Evolutionary conservation across 2,888 invertebrate genomes (phyloP).

Genomic region (Scaptomyza polygonia): DNA sequence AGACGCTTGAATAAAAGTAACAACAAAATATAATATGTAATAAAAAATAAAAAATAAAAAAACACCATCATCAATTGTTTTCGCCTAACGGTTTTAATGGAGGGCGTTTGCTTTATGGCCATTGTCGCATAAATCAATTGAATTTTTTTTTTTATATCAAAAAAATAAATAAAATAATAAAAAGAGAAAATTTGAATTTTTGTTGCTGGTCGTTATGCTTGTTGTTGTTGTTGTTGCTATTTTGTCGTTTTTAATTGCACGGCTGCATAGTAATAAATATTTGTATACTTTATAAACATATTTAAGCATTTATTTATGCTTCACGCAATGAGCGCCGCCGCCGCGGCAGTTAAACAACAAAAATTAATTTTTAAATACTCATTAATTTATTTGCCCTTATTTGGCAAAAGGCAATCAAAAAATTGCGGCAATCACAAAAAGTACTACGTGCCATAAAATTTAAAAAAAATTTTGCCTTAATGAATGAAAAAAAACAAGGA

Average conservation of each 20-base stretch:
- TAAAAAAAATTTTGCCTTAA: too few species aligned
- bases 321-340: constrained; percentile 23
- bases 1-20: not conserved
- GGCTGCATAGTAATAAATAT: constrained; percentile 60
- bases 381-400: constrained; percentile 22
- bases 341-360: constrained; percentile 28
- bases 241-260: constrained; percentile 61
- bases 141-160: constrained; percentile 62
- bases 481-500: too few species aligned
- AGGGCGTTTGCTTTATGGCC: constrained; percentile 54
- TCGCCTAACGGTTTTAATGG: constrained; percentile 52
- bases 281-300: constrained; percentile 25
- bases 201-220: constrained; percentile 2
- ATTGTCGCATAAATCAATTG: constrained; percentile 73
- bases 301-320: constrained; percentile 35
- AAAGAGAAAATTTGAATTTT: constrained; percentile 40
- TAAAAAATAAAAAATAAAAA: constrained; percentile 20
- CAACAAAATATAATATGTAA: constrained; percentile 4
- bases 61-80: constrained; percentile 45
- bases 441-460: not conserved
- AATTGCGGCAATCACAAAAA: not conserved
- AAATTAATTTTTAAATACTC: constrained; percentile 20
- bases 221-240: constrained; percentile 21
- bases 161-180: constrained; percentile 19
- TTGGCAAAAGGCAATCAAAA: too few species aligned